Evolutionary conservation across 2,113 vertebrate species (phyloP).

Genomic region (Burhinus bistriatus): DNA sequence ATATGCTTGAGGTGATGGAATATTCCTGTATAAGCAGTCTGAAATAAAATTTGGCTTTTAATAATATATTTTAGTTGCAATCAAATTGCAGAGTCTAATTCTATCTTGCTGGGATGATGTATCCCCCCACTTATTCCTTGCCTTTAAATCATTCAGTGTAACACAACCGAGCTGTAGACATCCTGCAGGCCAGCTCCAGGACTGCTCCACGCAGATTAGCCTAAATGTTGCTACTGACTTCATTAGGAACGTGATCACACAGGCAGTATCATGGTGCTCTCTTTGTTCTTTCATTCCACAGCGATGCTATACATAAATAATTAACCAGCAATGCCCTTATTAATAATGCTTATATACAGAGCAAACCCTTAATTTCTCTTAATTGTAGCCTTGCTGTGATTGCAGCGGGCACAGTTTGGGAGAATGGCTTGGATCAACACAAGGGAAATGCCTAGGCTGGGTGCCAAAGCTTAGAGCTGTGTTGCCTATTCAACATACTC

Average conservation of each 20-base stretch:
- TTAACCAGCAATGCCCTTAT: conserved; percentile 59
- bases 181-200: background rate
- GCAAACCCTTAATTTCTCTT: conserved; percentile 64
- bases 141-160: background rate
- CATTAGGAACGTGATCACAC: background rate
- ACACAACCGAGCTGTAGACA: background rate
- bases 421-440: background rate
- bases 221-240: background rate
- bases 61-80: background rate
- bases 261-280: background rate
- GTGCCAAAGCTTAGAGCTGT: background rate
- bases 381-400: conserved; percentile 61
- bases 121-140: background rate
- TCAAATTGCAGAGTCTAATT: background rate
- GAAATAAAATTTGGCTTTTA: conserved; percentile 1
- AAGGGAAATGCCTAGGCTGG: background rate
- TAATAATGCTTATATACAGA: conserved; percentile 57
- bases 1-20: background rate
- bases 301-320: conserved; percentile 49
- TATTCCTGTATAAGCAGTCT: background rate
- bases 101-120: background rate
- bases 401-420: background rate
- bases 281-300: conserved; percentile 46
- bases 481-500: background rate
- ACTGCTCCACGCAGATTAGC: background rate